phyloP scores from a whole-genome alignment of 1,140 invertebrate species.

The Heliconius himera region DNA sequence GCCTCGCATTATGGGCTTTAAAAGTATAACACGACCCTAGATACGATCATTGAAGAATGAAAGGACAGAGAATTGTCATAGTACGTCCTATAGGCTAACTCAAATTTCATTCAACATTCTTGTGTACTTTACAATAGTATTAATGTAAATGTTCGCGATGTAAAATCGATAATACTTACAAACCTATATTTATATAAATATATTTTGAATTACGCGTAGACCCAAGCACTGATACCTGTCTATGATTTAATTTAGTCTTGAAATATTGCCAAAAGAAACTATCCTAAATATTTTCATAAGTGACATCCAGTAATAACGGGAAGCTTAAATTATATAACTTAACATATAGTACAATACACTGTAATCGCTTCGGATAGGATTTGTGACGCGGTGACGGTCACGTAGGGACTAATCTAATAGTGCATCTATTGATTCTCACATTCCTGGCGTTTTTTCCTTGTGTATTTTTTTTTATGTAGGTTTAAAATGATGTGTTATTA shows the following conservation, averaged over 20 bases:
- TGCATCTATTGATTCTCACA: slow-evolving; percentile 42
- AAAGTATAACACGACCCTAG: slow-evolving; percentile 12
- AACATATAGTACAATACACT: slow-evolving; percentile 4
- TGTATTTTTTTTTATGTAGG: not conserved
- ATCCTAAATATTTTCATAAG: not conserved
- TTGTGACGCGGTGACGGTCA: slow-evolving; percentile 34
- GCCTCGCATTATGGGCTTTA: slow-evolving; percentile 26
- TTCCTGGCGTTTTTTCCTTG: slow-evolving; percentile 35
- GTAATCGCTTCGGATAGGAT: slow-evolving; percentile 10
- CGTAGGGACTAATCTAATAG: slow-evolving; percentile 47
- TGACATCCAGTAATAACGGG: not conserved
- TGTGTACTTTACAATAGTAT: no score
- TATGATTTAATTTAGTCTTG: not conserved
- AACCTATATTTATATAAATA: not conserved
- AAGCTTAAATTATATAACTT: not conserved
- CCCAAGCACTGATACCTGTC: not conserved
- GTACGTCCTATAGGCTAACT: not conserved
- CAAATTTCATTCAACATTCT: not conserved
- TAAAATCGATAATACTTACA: no score
- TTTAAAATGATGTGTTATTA: not conserved
- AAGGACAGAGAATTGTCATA: not conserved
- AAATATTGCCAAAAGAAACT: not conserved
- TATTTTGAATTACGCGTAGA: not conserved
- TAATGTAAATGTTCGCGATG: no score
- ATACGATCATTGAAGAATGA: not conserved